These are phyloP conservation scores for Amazona guildingii DNA, from an alignment of 2,113 vertebrate genomes.

Conservation along the genomic window DNA sequence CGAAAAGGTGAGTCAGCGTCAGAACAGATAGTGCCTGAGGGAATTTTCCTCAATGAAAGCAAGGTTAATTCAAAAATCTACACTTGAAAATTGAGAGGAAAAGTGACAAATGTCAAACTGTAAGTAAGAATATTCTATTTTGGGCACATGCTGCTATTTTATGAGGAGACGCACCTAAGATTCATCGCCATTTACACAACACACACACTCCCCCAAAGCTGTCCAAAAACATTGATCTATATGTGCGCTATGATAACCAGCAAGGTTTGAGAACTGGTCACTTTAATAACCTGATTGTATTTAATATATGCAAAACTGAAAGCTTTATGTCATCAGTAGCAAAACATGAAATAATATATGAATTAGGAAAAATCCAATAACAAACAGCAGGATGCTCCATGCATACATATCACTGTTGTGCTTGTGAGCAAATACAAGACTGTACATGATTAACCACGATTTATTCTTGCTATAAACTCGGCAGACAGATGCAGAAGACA, in stretches of 20 bases:
- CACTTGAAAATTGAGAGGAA: not conserved
- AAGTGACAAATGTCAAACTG: not conserved
- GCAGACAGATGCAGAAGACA: slow-evolving; percentile 50
- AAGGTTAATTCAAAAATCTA: slow-evolving; percentile 39
- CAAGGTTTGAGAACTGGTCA: not conserved
- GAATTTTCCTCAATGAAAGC: slow-evolving; percentile 26
- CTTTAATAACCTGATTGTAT: not conserved
- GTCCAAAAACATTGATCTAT: not conserved
- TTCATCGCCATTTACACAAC: not conserved
- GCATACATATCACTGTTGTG: slow-evolving; percentile 63
- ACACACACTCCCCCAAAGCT: not conserved
- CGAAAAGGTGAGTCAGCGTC: slow-evolving; percentile 26
- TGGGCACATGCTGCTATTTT: not conserved
- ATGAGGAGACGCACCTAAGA: not conserved
- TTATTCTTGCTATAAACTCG: slow-evolving; percentile 61
- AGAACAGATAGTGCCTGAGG: slow-evolving; percentile 31
- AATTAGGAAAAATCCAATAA: slow-evolving; percentile 66
- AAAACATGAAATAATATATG: slow-evolving; percentile 47
- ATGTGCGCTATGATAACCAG: not conserved
- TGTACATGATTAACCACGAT: slow-evolving; percentile 67
- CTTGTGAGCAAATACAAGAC: slow-evolving; percentile 61
- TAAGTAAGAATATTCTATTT: not conserved
- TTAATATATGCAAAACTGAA: slow-evolving; percentile 35
- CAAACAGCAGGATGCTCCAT: slow-evolving; percentile 52
- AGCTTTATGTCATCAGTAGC: slow-evolving; percentile 23